phyloP scores from a whole-genome alignment of 2,797 vertebrate species.

The Tenualosa ilisha region DNA sequence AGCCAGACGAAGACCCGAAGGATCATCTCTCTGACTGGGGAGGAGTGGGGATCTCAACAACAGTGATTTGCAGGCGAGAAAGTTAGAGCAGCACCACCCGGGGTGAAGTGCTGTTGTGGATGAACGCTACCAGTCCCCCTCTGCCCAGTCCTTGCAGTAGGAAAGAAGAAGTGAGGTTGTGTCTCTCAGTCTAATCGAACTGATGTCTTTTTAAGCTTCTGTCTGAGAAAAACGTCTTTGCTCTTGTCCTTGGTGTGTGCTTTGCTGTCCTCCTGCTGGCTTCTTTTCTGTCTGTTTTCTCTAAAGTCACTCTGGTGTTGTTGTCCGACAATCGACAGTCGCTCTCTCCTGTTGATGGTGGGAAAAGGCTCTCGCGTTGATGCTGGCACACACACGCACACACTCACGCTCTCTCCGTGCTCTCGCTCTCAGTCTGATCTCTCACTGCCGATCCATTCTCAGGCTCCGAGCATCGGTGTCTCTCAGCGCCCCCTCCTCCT shows the following conservation, averaged over 20 bases:
- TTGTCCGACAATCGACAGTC: conserved; percentile 49
- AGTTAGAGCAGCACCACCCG: conserved; percentile 17
- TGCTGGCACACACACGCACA: not conserved
- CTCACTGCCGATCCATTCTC: conserved; percentile 44
- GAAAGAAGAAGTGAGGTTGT: conserved; percentile 49
- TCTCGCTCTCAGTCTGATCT: conserved; percentile 19
- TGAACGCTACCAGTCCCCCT: conserved; percentile 68
- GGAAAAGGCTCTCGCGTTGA: not conserved
- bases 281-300: conserved; percentile 40
- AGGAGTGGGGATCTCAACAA: not conserved
- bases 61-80: not conserved
- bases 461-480: conserved; percentile 34
- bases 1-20: conserved; percentile 63
- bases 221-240: conserved; percentile 9
- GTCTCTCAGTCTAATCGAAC: conserved; percentile 38
- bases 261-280: conserved; percentile 37
- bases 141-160: conserved; percentile 61
- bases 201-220: conserved; percentile 57
- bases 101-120: conserved; percentile 51
- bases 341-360: conserved; percentile 21
- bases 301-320: conserved; percentile 61
- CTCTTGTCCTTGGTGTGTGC: not conserved
- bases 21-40: conserved; percentile 66
- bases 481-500: conserved; percentile 25
- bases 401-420: conserved; percentile 27